Evolutionary conservation across 1,140 invertebrate species (phyloP), one percentile per base, ranked within the genome.

Genomic region (Bombyx mandarina): DNA sequence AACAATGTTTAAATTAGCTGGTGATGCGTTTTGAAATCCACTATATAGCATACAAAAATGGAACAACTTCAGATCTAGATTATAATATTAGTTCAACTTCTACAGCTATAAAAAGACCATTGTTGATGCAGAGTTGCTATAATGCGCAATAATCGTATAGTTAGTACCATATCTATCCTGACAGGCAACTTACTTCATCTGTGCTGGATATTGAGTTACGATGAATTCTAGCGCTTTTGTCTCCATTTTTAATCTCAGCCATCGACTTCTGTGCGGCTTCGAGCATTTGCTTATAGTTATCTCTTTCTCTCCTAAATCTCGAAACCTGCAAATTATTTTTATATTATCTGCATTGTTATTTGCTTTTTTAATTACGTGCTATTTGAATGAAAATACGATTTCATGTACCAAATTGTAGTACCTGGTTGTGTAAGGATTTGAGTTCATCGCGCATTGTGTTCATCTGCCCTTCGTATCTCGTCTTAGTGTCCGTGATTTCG

Each of bases 201-300:
- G 89, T 89, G 71, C 89, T 92, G 45, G 89, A 89, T 71, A 67
- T 82, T 8, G 82, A 86, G 46, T 63, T 64, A 26, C 80, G 73
- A 8, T 72, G 68, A 48, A 67, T 57, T 71, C 75, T 73, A 9
- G 63, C n/a, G 57, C 62, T 73, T 65, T 88, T 87, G 2, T 88
- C 86, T 3, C 87, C 88, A 61, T 69, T 89, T 68, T 95, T 96
- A 1, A 95, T 85, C 62, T 96, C 94, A 0, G 91, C 90, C 57
- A 96, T 94, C 12, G 91, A 95, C 86, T 93, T 95, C 73, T 95
- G 95, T 0, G 95, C 94, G 12, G 92, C 91, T 71, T 97, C 95
- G 43, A 97, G 73, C 93, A 98, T 96, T 74, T 97, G 95, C 66
- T 96, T 95, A 69, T 96, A 97, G 43, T 94, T 94, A 74, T 98